Conservation (phyloP, 2,113 vertebrate genomes). For the Indicator indicator region DNA sequence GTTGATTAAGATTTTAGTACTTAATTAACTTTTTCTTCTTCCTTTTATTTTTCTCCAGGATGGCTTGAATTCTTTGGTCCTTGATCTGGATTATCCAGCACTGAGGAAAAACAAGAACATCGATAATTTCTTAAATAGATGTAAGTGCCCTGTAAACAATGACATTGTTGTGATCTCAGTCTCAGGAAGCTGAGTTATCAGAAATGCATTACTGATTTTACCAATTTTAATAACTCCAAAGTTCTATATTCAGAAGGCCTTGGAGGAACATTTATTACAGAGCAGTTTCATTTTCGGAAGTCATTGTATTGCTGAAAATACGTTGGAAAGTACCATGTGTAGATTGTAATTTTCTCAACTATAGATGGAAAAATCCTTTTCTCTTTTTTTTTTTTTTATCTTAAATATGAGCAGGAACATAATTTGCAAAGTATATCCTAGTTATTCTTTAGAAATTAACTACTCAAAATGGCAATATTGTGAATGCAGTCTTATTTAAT, state of each 20-base stretch:
- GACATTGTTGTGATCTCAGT: neutral
- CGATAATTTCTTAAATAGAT: slow-evolving; percentile 97
- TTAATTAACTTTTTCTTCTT: slow-evolving; percentile 33
- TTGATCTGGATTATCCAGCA: slow-evolving; percentile 96
- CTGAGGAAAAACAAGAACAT: slow-evolving; percentile 99
- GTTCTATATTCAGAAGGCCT: neutral
- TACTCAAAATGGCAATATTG: neutral
- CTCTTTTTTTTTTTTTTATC: neutral
- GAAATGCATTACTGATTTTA: neutral
- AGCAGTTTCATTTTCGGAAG: neutral
- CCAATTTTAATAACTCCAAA: neutral
- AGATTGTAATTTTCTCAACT: neutral
- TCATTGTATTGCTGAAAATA: neutral
- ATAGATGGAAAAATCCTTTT: neutral
- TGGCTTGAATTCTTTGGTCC: slow-evolving; percentile 94
- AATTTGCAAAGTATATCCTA: neutral
- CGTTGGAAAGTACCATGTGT: neutral
- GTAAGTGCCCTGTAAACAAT: slow-evolving; percentile 79
- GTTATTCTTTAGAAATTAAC: neutral
- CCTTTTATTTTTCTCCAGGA: slow-evolving; percentile 76
- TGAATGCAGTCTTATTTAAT: neutral
- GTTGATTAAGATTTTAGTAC: slow-evolving; percentile 40
- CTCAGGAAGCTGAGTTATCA: neutral
- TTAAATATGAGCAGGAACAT: neutral
- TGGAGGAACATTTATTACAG: neutral